These are phyloP conservation scores for Hybos culiciformis DNA, from an alignment of 2,888 invertebrate genomes.

Conservation along the genomic window DNA sequence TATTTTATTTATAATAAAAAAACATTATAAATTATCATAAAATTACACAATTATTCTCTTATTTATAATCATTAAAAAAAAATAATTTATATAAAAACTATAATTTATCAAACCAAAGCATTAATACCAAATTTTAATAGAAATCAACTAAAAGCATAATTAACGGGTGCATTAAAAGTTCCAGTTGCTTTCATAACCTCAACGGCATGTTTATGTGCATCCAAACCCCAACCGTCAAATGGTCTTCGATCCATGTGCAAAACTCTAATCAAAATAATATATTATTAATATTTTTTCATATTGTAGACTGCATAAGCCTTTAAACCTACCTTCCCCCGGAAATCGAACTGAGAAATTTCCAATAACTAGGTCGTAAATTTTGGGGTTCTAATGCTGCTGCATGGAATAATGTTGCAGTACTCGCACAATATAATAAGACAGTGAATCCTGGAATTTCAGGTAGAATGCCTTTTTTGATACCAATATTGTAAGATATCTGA, in stretches of 20 bases:
- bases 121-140: too few species aligned
- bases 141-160: neutral
- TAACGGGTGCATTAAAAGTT: conserved; percentile 11
- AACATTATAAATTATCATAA: too few species aligned
- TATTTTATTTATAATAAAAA: too few species aligned
- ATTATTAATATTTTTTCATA: conserved; percentile 6
- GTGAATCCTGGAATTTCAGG: conserved; percentile 58
- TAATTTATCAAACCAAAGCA: too few species aligned
- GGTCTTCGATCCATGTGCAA: conserved; percentile 32
- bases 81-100: too few species aligned
- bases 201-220: conserved; percentile 38
- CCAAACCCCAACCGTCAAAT: conserved; percentile 47
- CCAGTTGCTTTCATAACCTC: conserved; percentile 29
- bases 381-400: conserved; percentile 66
- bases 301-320: too few species aligned
- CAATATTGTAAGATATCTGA: conserved; percentile 56
- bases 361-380: conserved; percentile 66
- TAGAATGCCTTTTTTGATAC: conserved; percentile 48
- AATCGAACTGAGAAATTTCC: conserved; percentile 60
- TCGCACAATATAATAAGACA: conserved; percentile 57
- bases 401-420: conserved; percentile 65
- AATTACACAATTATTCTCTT: too few species aligned
- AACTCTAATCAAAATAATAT: conserved; percentile 7
- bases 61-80: too few species aligned
- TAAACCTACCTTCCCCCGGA: conserved; percentile 55